phyloP scores from a whole-genome alignment of 2,888 invertebrate genomes.

The Meiosimyza decipiens region DNA sequence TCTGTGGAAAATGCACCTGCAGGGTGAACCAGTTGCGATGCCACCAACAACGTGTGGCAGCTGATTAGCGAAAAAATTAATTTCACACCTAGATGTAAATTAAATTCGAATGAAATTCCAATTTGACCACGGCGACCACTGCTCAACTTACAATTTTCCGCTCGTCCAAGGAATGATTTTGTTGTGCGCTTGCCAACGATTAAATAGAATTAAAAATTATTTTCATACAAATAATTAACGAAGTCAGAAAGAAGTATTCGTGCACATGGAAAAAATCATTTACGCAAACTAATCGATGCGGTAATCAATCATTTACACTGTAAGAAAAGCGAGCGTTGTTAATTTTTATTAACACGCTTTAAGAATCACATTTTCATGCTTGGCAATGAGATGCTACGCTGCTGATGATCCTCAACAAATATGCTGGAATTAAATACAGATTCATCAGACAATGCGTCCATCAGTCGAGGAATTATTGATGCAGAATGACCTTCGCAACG shows the following conservation, averaged over 20 bases:
- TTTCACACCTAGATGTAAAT: conserved; percentile 39
- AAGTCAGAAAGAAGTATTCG: not conserved
- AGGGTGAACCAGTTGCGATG: no score
- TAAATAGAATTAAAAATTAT: conserved; percentile 18
- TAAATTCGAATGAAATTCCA: conserved; percentile 25
- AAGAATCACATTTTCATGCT: conserved; percentile 40
- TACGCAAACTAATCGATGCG: conserved; percentile 43
- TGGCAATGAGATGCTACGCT: conserved; percentile 9
- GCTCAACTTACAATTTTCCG: conserved; percentile 23
- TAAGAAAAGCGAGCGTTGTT: conserved; percentile 38
- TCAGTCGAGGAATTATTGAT: not conserved
- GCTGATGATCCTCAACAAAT: conserved; percentile 31
- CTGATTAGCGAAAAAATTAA: conserved; percentile 38
- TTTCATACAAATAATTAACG: conserved; percentile 1
- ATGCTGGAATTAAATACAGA: conserved; percentile 33
- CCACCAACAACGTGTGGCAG: conserved; percentile 17
- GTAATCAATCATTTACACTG: conserved; percentile 46
- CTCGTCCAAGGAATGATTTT: conserved; percentile 18
- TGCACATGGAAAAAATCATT: not conserved
- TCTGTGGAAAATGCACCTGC: no score
- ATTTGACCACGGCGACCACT: not conserved
- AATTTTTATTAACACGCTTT: conserved; percentile 45
- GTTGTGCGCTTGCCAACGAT: not conserved
- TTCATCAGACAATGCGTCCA: conserved; percentile 30
- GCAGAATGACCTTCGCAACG: conserved; percentile 24